A percentile compares a stretch with the other conserved stretches of the same genome.
Conservation (phyloP, 2,113 vertebrate species). For the Protomyctophum bolini region DNA sequence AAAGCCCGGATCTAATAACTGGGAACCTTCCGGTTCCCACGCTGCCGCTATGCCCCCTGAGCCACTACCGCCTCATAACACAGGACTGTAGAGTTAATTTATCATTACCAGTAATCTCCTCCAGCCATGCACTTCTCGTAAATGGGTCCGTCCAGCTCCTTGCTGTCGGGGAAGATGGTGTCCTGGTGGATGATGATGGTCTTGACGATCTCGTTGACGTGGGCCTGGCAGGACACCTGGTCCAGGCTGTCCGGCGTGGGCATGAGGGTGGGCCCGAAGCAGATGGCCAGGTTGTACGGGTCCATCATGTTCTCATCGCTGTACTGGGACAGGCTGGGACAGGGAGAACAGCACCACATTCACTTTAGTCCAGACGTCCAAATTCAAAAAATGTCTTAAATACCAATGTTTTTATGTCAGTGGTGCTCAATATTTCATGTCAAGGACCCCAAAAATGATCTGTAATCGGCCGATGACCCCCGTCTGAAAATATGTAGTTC, state of each 20-base stretch:
- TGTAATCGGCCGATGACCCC: too few species aligned
- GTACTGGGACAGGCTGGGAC: conserved; percentile 92
- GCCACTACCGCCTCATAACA: too few species aligned
- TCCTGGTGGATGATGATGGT: conserved; percentile 99
- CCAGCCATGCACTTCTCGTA: conserved; percentile 99
- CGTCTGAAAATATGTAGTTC: too few species aligned
- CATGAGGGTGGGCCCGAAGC: conserved; percentile 97
- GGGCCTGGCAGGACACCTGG: conserved; percentile 97
- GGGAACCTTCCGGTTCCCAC: too few species aligned
- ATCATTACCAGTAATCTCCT: conserved; percentile 95
- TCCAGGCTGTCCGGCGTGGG: conserved; percentile 96
- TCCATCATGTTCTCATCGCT: conserved; percentile 99
- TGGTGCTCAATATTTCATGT: too few species aligned
- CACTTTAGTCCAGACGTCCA: too few species aligned
- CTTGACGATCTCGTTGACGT: conserved; percentile 97
- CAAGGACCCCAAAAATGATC: too few species aligned
- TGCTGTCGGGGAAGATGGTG: conserved; percentile 93
- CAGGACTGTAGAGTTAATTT: background rate
- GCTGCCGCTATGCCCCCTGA: too few species aligned
- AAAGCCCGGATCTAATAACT: too few species aligned
- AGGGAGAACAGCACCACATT: background rate
- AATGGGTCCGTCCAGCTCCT: conserved; percentile 94
- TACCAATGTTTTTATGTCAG: too few species aligned
- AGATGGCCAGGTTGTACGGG: conserved; percentile 96
- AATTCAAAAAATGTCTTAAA: too few species aligned